Evolutionary conservation across 2,888 invertebrate genomes (phyloP).

Genomic region (Eilema depressum): DNA sequence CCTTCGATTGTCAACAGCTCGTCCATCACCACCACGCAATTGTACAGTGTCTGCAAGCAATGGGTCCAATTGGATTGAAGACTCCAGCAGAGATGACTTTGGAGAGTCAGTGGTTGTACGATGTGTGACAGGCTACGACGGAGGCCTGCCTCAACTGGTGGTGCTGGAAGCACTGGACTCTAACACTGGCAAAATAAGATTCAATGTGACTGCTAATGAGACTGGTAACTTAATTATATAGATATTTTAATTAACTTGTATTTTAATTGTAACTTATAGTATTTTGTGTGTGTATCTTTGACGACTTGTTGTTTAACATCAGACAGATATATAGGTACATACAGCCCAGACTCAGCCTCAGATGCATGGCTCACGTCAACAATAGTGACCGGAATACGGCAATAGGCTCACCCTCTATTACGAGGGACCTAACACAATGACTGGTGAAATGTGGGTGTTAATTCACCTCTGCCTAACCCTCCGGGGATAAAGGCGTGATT

Average conservation of each 20-base stretch:
- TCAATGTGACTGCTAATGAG: conserved; percentile 90
- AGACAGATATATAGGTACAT: no score
- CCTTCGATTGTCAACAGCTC: conserved; percentile 81
- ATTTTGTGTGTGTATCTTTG: no score
- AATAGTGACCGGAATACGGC: no score
- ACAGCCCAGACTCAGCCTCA: no score
- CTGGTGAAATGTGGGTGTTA: no score
- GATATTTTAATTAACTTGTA: neutral
- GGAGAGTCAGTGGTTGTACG: conserved; percentile 90
- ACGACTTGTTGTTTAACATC: no score
- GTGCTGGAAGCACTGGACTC: conserved; percentile 94
- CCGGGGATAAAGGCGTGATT: no score
- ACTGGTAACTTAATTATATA: conserved; percentile 66
- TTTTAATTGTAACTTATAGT: no score
- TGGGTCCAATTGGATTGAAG: conserved; percentile 83
- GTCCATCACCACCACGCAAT: conserved; percentile 93
- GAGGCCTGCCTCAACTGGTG: conserved; percentile 94
- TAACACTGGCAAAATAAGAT: conserved; percentile 88
- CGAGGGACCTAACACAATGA: no score
- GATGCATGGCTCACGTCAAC: no score
- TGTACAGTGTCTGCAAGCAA: conserved; percentile 92
- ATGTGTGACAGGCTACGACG: conserved; percentile 95
- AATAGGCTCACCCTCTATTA: no score
- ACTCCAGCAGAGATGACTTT: conserved; percentile 69
- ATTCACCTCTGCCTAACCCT: no score